Evolutionary conservation across 2,113 vertebrate genomes (phyloP).

Genomic region (Chlorocebus sabaeus): DNA sequence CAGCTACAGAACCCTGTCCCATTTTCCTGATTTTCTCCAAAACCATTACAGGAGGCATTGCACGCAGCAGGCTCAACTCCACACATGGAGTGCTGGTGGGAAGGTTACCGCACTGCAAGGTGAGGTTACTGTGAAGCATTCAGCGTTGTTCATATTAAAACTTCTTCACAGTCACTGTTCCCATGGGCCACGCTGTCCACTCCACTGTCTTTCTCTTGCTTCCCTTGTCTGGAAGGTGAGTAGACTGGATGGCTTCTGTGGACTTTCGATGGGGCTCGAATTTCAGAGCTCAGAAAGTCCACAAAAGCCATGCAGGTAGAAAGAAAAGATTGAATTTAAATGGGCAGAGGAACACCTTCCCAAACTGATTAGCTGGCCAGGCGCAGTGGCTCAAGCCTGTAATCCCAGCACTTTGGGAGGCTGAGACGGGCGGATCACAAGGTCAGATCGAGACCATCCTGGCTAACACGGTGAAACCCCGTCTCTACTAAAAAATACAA

Average conservation of each 20-base stretch:
- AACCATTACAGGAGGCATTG: fast-evolving
- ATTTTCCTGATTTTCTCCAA: neutral
- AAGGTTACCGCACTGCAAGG: fast-evolving
- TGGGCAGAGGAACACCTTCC: too few relatives aligned
- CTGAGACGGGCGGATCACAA: too few relatives aligned
- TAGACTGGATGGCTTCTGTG: fast-evolving
- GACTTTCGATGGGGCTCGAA: neutral
- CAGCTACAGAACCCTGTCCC: fast-evolving
- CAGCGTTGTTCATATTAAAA: neutral
- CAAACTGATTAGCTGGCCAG: too few relatives aligned
- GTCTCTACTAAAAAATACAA: too few relatives aligned
- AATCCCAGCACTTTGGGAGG: too few relatives aligned
- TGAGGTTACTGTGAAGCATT: neutral
- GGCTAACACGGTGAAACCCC: too few relatives aligned
- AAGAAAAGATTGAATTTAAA: too few relatives aligned
- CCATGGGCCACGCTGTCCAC: fast-evolving
- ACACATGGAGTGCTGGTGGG: fast-evolving
- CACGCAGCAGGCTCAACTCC: fast-evolving
- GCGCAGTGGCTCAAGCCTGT: too few relatives aligned
- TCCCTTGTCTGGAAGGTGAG: neutral
- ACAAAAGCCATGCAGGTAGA: too few relatives aligned
- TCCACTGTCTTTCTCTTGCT: neutral
- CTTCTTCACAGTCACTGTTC: neutral
- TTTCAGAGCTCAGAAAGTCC: too few relatives aligned
- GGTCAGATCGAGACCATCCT: too few relatives aligned